Conservation (phyloP, 2,888 invertebrate species). For the Prosopocoilus inquinatus region DNA sequence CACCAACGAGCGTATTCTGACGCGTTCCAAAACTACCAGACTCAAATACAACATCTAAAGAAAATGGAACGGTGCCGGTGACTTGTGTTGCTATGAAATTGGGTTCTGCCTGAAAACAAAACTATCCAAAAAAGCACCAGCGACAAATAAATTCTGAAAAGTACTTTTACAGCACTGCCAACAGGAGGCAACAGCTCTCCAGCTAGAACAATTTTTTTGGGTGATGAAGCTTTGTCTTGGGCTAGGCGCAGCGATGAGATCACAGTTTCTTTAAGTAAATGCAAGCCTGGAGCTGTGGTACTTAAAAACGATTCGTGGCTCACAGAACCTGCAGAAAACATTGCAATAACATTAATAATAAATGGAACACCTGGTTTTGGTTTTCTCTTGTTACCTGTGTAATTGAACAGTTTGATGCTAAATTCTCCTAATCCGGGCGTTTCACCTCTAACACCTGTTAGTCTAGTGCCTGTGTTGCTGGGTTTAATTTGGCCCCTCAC, state of each 20-base stretch:
- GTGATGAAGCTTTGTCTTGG: slow-evolving; percentile 54
- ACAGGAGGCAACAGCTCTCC: slow-evolving; percentile 57
- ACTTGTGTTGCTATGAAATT: slow-evolving; percentile 80
- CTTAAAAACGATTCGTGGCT: slow-evolving; percentile 73
- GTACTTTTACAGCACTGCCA: slow-evolving; percentile 45
- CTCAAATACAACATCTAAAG: slow-evolving; percentile 80
- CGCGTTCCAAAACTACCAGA: slow-evolving; percentile 66
- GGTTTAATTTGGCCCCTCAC: slow-evolving; percentile 57
- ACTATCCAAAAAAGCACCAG: background rate
- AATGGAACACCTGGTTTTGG: background rate
- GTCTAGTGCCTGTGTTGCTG: slow-evolving; percentile 54
- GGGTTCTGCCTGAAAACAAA: slow-evolving; percentile 52
- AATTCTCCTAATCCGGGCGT: slow-evolving; percentile 80
- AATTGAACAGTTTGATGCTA: slow-evolving; percentile 56
- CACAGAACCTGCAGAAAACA: slow-evolving; percentile 54
- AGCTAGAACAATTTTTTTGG: slow-evolving; percentile 59
- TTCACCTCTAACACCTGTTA: slow-evolving; percentile 69
- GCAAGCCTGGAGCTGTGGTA: slow-evolving; percentile 67
- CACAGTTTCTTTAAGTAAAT: slow-evolving; percentile 73
- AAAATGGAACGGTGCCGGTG: slow-evolving; percentile 74
- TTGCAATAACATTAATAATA: background rate
- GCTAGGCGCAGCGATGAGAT: slow-evolving; percentile 66
- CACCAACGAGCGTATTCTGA: slow-evolving; percentile 58
- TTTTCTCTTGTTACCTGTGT: slow-evolving; percentile 47
- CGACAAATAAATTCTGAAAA: slow-evolving; percentile 1